These are phyloP conservation scores for Thermophis baileyi DNA, from an alignment of 2,113 vertebrate species.

Conservation along the genomic window DNA sequence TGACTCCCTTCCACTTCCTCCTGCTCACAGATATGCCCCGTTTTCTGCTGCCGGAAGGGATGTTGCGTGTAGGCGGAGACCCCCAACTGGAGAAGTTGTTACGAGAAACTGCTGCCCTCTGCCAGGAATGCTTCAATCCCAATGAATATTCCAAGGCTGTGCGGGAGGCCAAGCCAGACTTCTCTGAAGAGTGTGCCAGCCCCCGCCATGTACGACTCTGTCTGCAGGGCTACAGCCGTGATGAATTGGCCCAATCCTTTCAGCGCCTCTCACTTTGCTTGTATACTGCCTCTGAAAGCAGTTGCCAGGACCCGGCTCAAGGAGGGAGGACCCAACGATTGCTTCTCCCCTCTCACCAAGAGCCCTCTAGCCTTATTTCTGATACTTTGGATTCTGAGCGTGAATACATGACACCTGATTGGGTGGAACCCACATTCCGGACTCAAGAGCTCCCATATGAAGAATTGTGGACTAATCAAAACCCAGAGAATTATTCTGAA, in stretches of 20 bases:
- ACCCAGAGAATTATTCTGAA: slow-evolving; percentile 56
- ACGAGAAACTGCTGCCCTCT: slow-evolving; percentile 82
- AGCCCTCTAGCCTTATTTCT: slow-evolving; percentile 41
- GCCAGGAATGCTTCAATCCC: slow-evolving; percentile 86
- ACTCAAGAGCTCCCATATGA: slow-evolving; percentile 86
- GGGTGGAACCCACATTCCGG: slow-evolving; percentile 79
- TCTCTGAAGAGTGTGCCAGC: slow-evolving; percentile 85
- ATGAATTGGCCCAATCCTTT: slow-evolving; percentile 73
- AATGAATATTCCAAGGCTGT: slow-evolving; percentile 93
- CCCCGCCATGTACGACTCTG: slow-evolving; percentile 83
- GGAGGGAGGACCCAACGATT: slow-evolving; percentile 46
- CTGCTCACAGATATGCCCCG: slow-evolving; percentile 91
- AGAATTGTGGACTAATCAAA: slow-evolving; percentile 91
- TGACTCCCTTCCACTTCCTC: slow-evolving; percentile 90
- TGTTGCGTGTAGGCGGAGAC: slow-evolving; percentile 73
- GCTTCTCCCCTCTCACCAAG: background rate
- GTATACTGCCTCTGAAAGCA: slow-evolving; percentile 50
- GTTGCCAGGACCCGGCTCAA: slow-evolving; percentile 68
- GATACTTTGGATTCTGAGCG: slow-evolving; percentile 74
- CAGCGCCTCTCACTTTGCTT: slow-evolving; percentile 77
- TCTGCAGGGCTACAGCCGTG: slow-evolving; percentile 69
- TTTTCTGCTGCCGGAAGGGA: slow-evolving; percentile 87
- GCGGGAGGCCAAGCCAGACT: slow-evolving; percentile 85
- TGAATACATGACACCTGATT: slow-evolving; percentile 90
- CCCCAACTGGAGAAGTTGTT: slow-evolving; percentile 83